A percentile compares a stretch with the other conserved stretches of the same genome.
Evolutionary conservation across 30 jellyfish, hydroid and myxozoan genomes (phyloP).

Genomic region (Rhopilema esculentum): DNA sequence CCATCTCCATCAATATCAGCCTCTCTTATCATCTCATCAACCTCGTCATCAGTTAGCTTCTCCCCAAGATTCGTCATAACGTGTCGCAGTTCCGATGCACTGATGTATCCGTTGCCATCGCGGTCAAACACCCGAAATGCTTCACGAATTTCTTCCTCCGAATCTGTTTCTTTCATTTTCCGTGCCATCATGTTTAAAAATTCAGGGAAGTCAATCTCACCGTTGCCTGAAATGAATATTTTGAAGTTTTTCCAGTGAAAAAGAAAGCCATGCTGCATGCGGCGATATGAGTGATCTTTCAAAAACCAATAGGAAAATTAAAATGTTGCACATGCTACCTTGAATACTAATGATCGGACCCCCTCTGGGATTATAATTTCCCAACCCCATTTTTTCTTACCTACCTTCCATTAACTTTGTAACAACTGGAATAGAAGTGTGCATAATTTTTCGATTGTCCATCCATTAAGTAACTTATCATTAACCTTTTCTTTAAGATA

Average conservation of each 20-base stretch:
- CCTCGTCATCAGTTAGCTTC: conserved; percentile 91
- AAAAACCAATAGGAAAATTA: too few relatives aligned
- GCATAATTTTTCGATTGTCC: too few relatives aligned
- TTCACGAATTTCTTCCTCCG: conserved; percentile 96
- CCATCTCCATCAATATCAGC: conserved; percentile 99
- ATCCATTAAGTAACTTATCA: too few relatives aligned
- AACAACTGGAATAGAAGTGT: too few relatives aligned
- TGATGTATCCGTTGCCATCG: conserved; percentile 94
- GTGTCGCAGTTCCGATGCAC: conserved; percentile 89
- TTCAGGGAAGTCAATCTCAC: conserved; percentile 93
- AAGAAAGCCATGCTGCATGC: too few relatives aligned
- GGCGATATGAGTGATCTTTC: too few relatives aligned
- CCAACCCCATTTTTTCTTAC: too few relatives aligned
- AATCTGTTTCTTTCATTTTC: conserved; percentile 79
- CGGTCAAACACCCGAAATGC: conserved; percentile 96
- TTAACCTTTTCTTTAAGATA: too few relatives aligned
- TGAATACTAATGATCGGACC: too few relatives aligned
- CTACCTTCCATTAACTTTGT: too few relatives aligned
- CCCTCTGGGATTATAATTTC: too few relatives aligned
- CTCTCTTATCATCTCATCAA: conserved; percentile 92
- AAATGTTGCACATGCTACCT: too few relatives aligned
- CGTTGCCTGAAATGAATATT: conserved; percentile 61
- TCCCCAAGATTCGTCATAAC: conserved; percentile 95
- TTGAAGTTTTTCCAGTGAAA: neutral
- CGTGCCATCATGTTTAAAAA: conserved; percentile 92